Base-by-base conservation (phyloP, 2,797 vertebrate species). In the Melanotaenia pygmaea region DNA sequence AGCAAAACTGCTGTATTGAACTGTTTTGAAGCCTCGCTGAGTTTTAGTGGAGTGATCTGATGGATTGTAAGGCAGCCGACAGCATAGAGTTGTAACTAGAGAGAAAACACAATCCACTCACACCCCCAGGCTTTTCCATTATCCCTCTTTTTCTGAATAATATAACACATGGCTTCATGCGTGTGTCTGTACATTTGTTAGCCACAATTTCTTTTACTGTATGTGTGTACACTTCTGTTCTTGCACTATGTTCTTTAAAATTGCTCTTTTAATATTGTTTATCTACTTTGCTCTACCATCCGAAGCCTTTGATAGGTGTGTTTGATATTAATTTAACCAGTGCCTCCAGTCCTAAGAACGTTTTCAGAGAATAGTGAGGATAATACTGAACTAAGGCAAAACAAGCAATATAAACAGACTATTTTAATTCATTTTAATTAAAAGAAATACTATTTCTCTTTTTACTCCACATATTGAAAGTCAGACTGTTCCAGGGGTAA, bases 61-160 rank as follows among this genome's bases (percentile, higher is more conserved):
- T 67, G 86, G 83, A 91, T 86, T 86, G 86, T 72, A 34, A 87
- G 69, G 82, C 85, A 87, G 82, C 8, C 74, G 83, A 89, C 91
- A 81, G 88, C 85, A 86, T 86, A 91, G 89, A 90, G 88, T 77
- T 84, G 83, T 89, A 86, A 80, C 80, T 84, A 72, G 73, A 70
- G 74, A 82, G 77, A 89, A 86, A 87, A 89, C 85, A 88, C 87
- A 86, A 86, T 89, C 90, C 88, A 71, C 84, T 87, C 83, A 82
- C 76, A 83, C 74, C 89, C 81, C 51, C 67, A 64, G 85, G 86
- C 83, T 83, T 86, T 91, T 92, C 90, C 84, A 92, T 92, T 91
- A 92, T 86, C 83, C 73, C 64, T 60, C 81, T 71, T 75, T 90
- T 91, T 93, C 86, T 88, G 89, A 91, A 91, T 89, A 90, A 91